A percentile compares a stretch with the other conserved stretches of the same genome.
These are phyloP conservation scores for Trichacis sp. DNA, from an alignment of 2,888 invertebrate genomes.

Conservation along the genomic window DNA sequence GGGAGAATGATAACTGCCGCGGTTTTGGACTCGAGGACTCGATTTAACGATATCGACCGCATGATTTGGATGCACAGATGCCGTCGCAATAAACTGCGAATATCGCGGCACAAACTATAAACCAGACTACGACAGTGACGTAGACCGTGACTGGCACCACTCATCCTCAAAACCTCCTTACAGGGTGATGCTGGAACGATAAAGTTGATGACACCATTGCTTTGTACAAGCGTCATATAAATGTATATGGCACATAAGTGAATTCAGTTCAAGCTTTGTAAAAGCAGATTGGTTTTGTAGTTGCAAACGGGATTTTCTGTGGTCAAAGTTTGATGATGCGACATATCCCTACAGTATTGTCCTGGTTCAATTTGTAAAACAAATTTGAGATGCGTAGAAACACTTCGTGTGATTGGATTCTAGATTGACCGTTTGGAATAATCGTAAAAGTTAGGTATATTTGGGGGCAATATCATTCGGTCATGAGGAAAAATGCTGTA, in stretches of 20 bases:
- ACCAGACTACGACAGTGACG: slow-evolving; percentile 13
- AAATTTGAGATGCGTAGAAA: too few relatives aligned
- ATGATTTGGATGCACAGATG: slow-evolving; percentile 28
- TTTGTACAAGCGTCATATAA: slow-evolving; percentile 26
- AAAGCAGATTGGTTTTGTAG: slow-evolving; percentile 31
- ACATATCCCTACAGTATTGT: background rate
- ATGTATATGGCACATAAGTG: slow-evolving; percentile 24
- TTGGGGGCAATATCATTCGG: too few relatives aligned
- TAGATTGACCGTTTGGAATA: too few relatives aligned
- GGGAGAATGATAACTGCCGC: background rate
- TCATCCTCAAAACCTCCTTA: background rate
- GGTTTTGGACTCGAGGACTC: slow-evolving; percentile 8
- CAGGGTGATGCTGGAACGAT: slow-evolving; percentile 16
- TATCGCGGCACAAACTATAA: slow-evolving; percentile 22
- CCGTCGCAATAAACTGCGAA: slow-evolving; percentile 33
- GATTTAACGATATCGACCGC: slow-evolving; percentile 19
- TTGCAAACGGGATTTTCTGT: slow-evolving; percentile 10
- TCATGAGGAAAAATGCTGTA: too few relatives aligned
- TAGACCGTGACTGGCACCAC: slow-evolving; percentile 17
- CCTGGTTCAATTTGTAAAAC: background rate
- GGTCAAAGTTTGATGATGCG: background rate
- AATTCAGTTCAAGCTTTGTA: slow-evolving; percentile 27
- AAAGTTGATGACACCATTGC: slow-evolving; percentile 35
- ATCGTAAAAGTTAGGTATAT: too few relatives aligned
- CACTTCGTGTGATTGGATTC: too few relatives aligned